Evolutionary conservation across 2,888 invertebrate genomes (phyloP).

Genomic region (Aethes cnicana): DNA sequence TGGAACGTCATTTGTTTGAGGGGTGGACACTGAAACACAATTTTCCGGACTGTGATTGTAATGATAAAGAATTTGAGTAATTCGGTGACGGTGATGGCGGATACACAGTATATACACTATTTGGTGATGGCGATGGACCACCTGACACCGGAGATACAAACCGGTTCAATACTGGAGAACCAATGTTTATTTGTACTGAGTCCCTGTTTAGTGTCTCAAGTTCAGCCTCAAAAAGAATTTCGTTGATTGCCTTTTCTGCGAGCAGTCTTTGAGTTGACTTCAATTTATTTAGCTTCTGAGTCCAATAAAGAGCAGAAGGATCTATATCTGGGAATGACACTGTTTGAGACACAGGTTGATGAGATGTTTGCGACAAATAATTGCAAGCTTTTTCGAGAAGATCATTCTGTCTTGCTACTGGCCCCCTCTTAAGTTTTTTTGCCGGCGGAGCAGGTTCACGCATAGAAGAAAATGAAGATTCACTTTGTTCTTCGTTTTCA

Average conservation of each 20-base stretch:
- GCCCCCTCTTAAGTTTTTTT: slow-evolving; percentile 12
- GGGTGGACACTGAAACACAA: too few species aligned
- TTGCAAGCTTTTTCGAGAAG: slow-evolving; percentile 25
- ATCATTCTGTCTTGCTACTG: slow-evolving; percentile 13
- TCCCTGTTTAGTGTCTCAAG: slow-evolving; percentile 36
- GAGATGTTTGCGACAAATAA: slow-evolving; percentile 28
- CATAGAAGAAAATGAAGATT: slow-evolving; percentile 2
- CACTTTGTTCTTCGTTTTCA: slow-evolving; percentile 4
- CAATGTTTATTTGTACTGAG: slow-evolving; percentile 36
- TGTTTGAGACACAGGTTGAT: slow-evolving; percentile 9
- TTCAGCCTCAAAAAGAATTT: slow-evolving; percentile 40
- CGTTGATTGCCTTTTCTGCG: slow-evolving; percentile 42
- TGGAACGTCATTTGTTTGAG: too few species aligned
- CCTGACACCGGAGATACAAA: slow-evolving; percentile 19
- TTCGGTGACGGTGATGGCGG: too few species aligned
- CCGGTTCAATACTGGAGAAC: slow-evolving; percentile 15
- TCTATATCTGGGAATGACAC: too few species aligned
- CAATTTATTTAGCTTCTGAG: slow-evolving; percentile 35
- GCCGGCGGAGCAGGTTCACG: slow-evolving; percentile 1
- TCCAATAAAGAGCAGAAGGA: slow-evolving; percentile 32
- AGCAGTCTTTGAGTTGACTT: slow-evolving; percentile 36
- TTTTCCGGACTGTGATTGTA: too few species aligned
- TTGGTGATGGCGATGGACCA: slow-evolving; percentile 20
- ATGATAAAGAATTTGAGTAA: too few species aligned
- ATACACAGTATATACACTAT: neutral